These are phyloP conservation scores for Tachina fera DNA, from an alignment of 2,888 invertebrate species.

Conservation along the genomic window DNA sequence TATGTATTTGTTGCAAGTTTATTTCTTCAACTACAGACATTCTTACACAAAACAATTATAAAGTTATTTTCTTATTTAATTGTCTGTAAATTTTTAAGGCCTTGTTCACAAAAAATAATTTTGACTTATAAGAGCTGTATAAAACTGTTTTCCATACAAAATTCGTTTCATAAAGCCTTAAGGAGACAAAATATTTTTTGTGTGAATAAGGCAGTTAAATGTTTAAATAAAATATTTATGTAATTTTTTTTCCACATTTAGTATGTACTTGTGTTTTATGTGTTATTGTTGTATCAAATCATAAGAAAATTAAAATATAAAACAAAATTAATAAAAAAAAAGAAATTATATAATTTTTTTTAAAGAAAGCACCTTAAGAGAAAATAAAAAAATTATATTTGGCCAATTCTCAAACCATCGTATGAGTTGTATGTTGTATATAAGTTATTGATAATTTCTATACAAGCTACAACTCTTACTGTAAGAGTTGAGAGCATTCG, in stretches of 20 bases:
- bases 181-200: too few relatives aligned
- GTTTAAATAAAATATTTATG: slow-evolving; percentile 61
- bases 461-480: too few relatives aligned
- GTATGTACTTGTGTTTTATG: slow-evolving; percentile 45
- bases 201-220: too few relatives aligned
- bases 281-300: slow-evolving; percentile 41
- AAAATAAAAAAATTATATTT: not conserved
- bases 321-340: slow-evolving; percentile 22
- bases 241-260: slow-evolving; percentile 59
- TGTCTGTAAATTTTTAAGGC: slow-evolving; percentile 22
- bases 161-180: too few relatives aligned
- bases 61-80: slow-evolving; percentile 29
- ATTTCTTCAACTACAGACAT: slow-evolving; percentile 51
- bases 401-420: too few relatives aligned
- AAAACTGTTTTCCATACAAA: too few relatives aligned
- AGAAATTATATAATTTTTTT: slow-evolving; percentile 15
- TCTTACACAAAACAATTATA: slow-evolving; percentile 59
- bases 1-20: slow-evolving; percentile 44
- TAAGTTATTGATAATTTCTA: too few relatives aligned
- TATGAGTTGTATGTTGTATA: too few relatives aligned
- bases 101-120: too few relatives aligned
- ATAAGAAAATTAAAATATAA: slow-evolving; percentile 34
- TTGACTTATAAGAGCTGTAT: too few relatives aligned
- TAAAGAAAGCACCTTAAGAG: slow-evolving; percentile 63
- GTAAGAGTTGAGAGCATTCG: too few relatives aligned